Base-by-base conservation (phyloP, 92 coral and sea anemone genomes). In the Anthopleura xanthogrammica region DNA sequence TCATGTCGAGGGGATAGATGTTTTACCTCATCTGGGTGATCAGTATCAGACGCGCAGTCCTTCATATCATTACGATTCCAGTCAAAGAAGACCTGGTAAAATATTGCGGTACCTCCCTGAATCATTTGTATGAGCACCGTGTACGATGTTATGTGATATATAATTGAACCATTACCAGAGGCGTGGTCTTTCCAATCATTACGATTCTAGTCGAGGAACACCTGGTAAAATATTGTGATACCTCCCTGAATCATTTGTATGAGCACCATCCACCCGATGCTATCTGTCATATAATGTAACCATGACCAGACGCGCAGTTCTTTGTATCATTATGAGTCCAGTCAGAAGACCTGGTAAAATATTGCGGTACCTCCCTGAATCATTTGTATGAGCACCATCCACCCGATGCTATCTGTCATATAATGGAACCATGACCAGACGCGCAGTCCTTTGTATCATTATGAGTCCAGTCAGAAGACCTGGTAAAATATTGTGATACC, bases 211-310 rank as follows among this genome's bases (percentile, higher is more conserved):
- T 50, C 81, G 79, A 14, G 55, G 50, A 60, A 86, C 56, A 68
- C 78, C 93, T 42, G 85, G 93, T 5, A 82, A 82, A 76, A 85
- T 89, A 66, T 46, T 90, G 64, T 82, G 91, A 40, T 87, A 90
- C 64, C 76, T 96, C 57, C 97, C 99, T 2, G 99, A 96, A 72
- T 94, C 99, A 3, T 85, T 92, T 11, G 98, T 93, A 52, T 95
- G 9, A 39, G 20, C 22, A 46, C 17, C 17, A 55, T 50, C 78
- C 40, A n/a, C n/a, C n/a, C 13, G 29, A 83, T 83, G n/a, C 1
- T 72, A 12, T n/a, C 50, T 46, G 13, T 50, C 16, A n/a, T 71
- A n/a, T 12, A n/a, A n/a, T n/a, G n/a, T n/a, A 40, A 19, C 46
- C 77, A 29, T 60, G 58, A 89, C 41, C 74, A 89, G 24, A 91